phyloP scores from a whole-genome alignment of 2,113 vertebrate species.

The Trogon surrucura region DNA sequence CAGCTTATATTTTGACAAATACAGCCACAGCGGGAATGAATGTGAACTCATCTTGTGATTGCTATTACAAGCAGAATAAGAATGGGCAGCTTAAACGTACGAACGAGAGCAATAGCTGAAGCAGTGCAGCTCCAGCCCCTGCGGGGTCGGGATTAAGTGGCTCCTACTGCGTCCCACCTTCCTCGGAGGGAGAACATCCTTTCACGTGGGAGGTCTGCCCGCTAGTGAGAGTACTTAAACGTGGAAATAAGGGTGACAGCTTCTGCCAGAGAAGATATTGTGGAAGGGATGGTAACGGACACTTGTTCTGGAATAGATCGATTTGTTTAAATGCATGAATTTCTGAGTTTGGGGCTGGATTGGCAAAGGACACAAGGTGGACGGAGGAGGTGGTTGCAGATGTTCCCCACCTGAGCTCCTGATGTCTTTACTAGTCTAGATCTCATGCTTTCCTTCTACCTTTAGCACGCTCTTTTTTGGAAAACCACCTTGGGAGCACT shows the following conservation, averaged over 20 bases:
- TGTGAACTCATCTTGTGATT: neutral
- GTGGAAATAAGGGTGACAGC: neutral
- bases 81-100: neutral
- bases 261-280: neutral
- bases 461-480: neutral
- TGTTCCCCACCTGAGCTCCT: neutral
- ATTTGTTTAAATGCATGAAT: neutral
- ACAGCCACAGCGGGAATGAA: neutral
- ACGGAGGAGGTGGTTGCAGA: neutral
- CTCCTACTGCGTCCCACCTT: neutral
- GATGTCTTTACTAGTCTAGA: neutral
- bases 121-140: neutral
- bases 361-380: neutral
- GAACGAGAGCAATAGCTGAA: neutral
- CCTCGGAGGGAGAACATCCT: neutral
- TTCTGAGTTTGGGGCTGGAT: neutral
- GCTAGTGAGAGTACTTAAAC: neutral
- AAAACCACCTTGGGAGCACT: neutral
- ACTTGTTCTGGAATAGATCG: neutral
- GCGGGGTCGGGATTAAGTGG: neutral
- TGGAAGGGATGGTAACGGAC: neutral
- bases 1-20: neutral
- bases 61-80: neutral
- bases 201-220: accelerated
- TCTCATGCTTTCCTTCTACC: neutral